Conservation (phyloP, 2,797 vertebrate genomes). For the Clamator glandarius region DNA sequence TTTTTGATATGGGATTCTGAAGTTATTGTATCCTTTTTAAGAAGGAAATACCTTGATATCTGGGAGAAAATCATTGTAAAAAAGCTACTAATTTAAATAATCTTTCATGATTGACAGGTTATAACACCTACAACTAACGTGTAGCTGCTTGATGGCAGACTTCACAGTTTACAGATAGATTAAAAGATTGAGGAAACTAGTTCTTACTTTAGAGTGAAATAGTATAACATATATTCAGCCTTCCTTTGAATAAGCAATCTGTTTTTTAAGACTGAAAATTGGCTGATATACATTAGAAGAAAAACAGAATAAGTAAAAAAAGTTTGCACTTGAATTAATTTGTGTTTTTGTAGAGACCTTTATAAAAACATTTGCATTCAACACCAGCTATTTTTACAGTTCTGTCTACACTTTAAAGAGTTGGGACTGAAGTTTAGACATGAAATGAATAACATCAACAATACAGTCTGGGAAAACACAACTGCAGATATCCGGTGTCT, state of each 20-base stretch:
- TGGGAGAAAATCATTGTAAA: constrained; percentile 21
- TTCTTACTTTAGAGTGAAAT: neutral
- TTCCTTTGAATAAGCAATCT: neutral
- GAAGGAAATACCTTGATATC: neutral
- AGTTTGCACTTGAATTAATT: rapidly evolving
- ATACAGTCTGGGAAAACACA: neutral
- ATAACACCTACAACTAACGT: constrained; percentile 44
- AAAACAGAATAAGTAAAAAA: neutral
- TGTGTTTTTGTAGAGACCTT: neutral
- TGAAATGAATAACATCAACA: neutral
- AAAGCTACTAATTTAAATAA: constrained; percentile 42
- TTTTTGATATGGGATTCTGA: neutral
- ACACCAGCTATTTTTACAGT: neutral
- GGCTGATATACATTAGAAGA: neutral
- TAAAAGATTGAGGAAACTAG: neutral
- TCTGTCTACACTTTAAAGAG: neutral
- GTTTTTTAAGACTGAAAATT: neutral
- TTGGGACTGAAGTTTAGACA: neutral
- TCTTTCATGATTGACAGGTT: neutral
- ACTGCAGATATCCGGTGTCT: neutral
- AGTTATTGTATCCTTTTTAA: constrained; percentile 4
- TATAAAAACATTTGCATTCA: neutral
- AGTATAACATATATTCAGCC: neutral
- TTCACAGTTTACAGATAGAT: constrained; percentile 39
- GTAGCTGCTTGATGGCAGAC: constrained; percentile 26